A percentile compares a stretch with the other conserved stretches of the same genome.
phyloP scores from a whole-genome alignment of 2,888 invertebrate species.

The Leptinotarsa juncta region DNA sequence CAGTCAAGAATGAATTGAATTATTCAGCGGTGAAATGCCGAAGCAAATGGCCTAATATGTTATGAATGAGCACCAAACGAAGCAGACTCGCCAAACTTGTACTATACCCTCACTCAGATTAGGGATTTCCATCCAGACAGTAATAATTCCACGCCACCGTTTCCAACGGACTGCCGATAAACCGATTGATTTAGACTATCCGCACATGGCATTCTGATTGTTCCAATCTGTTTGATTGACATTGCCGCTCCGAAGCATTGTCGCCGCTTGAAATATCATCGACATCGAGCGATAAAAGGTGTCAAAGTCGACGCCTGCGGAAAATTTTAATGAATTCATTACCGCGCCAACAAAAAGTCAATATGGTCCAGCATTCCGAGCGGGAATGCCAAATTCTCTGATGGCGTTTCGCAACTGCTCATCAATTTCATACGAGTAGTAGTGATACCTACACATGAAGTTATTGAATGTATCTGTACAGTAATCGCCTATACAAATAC shows the following conservation, averaged over 20 bases:
- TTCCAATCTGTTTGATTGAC: conserved; percentile 21
- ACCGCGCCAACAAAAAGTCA: not conserved
- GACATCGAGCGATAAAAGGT: conserved; percentile 13
- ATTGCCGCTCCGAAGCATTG: conserved; percentile 12
- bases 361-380: not conserved
- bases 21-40: conserved; percentile 10
- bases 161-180: conserved; percentile 33
- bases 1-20: conserved; percentile 10
- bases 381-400: not conserved
- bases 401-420: not conserved
- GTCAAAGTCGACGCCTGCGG: conserved; percentile 19
- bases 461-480: no score
- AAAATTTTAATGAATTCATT: conserved; percentile 34
- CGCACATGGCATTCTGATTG: conserved; percentile 33
- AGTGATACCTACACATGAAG: no score
- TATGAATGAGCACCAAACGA: conserved; percentile 13
- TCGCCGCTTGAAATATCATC: conserved; percentile 13
- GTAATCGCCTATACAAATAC: no score
- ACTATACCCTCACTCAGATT: conserved; percentile 3
- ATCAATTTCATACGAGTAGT: no score
- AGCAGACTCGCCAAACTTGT: conserved; percentile 13
- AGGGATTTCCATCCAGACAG: conserved; percentile 10
- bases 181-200: conserved; percentile 36
- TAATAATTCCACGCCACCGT: conserved; percentile 14
- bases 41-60: conserved; percentile 12